These are phyloP conservation scores for Aplocera efformata DNA, from an alignment of 2,888 invertebrate genomes.

Conservation along the genomic window DNA sequence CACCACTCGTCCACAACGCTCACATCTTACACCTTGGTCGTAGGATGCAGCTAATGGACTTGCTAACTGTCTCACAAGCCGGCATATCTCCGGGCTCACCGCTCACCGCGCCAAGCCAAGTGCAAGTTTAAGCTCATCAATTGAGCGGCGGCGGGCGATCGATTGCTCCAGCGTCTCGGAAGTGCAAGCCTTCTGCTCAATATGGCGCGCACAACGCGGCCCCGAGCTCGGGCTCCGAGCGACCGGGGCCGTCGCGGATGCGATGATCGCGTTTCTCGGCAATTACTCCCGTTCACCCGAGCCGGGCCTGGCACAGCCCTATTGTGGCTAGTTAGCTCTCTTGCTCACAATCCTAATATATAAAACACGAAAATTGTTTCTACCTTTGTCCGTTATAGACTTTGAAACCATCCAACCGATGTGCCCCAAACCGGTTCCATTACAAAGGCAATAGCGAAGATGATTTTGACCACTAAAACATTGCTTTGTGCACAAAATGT, in stretches of 20 bases:
- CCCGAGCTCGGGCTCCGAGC: constrained; percentile 4
- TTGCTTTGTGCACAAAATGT: too few species aligned
- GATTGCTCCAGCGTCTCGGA: too few species aligned
- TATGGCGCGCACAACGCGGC: constrained; percentile 14
- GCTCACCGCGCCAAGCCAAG: constrained; percentile 12
- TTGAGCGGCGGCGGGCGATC: too few species aligned
- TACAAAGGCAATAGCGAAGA: too few species aligned
- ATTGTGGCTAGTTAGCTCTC: neutral
- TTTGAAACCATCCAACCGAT: too few species aligned
- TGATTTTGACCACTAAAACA: too few species aligned
- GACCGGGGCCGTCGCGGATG: constrained; percentile 15
- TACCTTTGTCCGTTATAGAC: too few species aligned
- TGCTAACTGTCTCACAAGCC: constrained; percentile 4
- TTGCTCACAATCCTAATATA: too few species aligned
- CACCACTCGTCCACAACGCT: too few species aligned
- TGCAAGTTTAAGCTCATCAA: constrained; percentile 12
- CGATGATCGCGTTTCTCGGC: constrained; percentile 44
- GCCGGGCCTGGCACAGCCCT: constrained; percentile 9
- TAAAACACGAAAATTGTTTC: too few species aligned
- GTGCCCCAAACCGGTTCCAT: too few species aligned
- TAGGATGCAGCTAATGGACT: neutral
- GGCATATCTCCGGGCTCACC: constrained; percentile 3
- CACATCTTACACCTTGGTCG: too few species aligned
- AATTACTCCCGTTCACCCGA: constrained; percentile 40
- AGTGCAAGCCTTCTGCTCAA: constrained; percentile 6